phyloP scores from a whole-genome alignment of 2,113 vertebrate species.

The Carollia perspicillata region DNA sequence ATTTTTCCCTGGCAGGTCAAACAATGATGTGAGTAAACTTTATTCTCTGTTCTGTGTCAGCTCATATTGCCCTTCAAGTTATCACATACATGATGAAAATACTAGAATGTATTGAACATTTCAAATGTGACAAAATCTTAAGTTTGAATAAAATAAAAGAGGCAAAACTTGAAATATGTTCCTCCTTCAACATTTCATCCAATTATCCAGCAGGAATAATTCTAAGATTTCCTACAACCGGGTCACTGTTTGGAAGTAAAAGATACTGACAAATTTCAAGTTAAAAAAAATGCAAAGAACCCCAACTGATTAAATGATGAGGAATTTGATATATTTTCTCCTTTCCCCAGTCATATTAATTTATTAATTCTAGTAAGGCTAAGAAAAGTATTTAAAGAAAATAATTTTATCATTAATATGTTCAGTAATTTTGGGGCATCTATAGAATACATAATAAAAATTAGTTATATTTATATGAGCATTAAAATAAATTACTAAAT shows the following conservation, averaged over 20 bases:
- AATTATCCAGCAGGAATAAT: neutral
- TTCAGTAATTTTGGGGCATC: neutral
- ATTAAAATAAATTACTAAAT: neutral
- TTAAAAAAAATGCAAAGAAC: neutral
- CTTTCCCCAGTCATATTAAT: neutral
- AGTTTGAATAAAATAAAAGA: neutral
- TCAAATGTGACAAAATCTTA: neutral
- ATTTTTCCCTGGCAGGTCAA: neutral
- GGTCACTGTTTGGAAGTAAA: neutral
- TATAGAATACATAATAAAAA: neutral
- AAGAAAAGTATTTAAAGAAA: neutral
- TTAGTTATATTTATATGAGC: neutral
- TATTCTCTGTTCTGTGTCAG: neutral
- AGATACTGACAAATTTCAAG: neutral
- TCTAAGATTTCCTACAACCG: neutral
- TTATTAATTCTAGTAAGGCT: neutral
- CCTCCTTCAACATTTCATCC: neutral
- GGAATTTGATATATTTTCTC: neutral
- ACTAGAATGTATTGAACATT: neutral
- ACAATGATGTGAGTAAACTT: constrained; percentile 36
- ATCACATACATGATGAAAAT: neutral
- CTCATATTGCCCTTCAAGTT: neutral
- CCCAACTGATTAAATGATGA: neutral
- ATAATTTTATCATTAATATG: neutral
- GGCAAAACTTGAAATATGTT: neutral